Conservation (phyloP, 1,140 invertebrate genomes). For the Brachionus paranguensis region DNA sequence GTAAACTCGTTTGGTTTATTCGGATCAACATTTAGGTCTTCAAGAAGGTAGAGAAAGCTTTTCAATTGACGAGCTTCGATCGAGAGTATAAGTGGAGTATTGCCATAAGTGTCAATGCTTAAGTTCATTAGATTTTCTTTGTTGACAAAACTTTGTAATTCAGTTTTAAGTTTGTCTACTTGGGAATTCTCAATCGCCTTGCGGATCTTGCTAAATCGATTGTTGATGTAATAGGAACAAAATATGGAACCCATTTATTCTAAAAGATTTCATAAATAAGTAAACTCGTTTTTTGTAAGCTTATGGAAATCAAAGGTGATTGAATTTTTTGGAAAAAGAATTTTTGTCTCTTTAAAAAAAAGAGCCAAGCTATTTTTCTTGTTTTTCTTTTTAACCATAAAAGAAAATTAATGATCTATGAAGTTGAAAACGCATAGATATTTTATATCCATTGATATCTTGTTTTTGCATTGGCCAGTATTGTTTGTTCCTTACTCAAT, state of each 20-base stretch:
- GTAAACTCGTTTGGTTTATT: slow-evolving; percentile 16
- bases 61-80: neutral
- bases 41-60: neutral
- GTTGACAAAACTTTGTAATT: neutral
- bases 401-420: slow-evolving; percentile 15
- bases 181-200: neutral
- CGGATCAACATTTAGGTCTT: slow-evolving; percentile 23
- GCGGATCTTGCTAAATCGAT: neutral
- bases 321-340: neutral
- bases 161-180: neutral
- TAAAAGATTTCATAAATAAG: neutral
- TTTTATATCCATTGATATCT: neutral
- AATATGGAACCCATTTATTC: slow-evolving; percentile 19
- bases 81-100: slow-evolving; percentile 4
- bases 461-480: neutral
- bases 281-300: neutral
- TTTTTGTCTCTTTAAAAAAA: neutral
- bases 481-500: neutral
- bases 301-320: neutral
- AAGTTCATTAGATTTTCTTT: neutral
- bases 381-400: neutral
- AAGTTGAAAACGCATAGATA: neutral
- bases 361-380: neutral
- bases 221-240: slow-evolving; percentile 34
- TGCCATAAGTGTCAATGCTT: slow-evolving; percentile 6